phyloP scores from a whole-genome alignment of 64 coral and sea anemone genomes.

The Montipora efflorescens region DNA sequence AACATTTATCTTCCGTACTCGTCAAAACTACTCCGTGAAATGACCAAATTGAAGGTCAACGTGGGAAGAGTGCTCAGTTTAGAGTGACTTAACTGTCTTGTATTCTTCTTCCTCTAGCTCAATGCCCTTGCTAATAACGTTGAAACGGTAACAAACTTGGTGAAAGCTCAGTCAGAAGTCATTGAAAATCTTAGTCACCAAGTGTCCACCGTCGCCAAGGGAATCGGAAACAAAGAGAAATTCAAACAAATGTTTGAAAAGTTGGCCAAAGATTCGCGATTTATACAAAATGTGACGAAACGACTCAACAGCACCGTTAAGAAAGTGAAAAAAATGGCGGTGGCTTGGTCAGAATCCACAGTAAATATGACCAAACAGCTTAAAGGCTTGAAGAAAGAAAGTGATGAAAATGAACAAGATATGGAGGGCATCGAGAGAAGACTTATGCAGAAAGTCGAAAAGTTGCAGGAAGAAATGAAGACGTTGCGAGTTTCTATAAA shows the following conservation, averaged over 20 bases:
- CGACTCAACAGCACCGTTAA: slow-evolving; percentile 19
- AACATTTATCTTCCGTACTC: too few relatives aligned
- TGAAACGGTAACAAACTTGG: slow-evolving; percentile 46
- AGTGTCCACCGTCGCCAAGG: slow-evolving; percentile 9
- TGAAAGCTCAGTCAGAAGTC: slow-evolving; percentile 50
- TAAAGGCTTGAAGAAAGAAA: slow-evolving; percentile 10
- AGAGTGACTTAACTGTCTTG: not conserved
- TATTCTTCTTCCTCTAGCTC: not conserved
- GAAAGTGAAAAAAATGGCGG: slow-evolving; percentile 21
- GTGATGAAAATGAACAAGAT: not conserved
- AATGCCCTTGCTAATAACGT: slow-evolving; percentile 46
- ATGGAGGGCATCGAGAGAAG: not conserved
- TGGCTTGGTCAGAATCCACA: slow-evolving; percentile 26
- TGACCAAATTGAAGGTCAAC: too few relatives aligned
- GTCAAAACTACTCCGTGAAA: too few relatives aligned
- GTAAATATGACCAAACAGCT: not conserved
- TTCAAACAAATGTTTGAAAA: slow-evolving; percentile 28
- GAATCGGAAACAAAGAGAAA: not conserved
- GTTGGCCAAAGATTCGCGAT: not conserved
- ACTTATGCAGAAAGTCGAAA: not conserved
- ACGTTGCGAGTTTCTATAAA: not conserved
- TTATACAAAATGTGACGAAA: not conserved
- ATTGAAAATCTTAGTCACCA: slow-evolving; percentile 60
- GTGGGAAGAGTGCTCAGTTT: not conserved
- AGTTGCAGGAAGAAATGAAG: slow-evolving; percentile 1